These are phyloP conservation scores for Ochropleura leucogaster DNA, from an alignment of 2,888 invertebrate genomes.

Conservation along the genomic window DNA sequence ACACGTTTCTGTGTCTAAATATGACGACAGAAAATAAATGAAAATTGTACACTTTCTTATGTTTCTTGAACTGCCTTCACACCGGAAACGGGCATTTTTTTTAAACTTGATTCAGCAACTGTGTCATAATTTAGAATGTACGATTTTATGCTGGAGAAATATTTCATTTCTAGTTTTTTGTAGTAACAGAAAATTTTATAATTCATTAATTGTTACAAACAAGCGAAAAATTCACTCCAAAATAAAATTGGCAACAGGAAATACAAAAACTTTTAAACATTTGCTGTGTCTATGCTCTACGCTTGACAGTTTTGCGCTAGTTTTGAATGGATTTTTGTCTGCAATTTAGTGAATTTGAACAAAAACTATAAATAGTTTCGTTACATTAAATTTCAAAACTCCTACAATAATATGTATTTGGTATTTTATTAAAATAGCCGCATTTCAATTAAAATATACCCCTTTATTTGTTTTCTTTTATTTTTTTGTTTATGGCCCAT, in stretches of 20 bases:
- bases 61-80: slow-evolving; percentile 88
- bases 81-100: slow-evolving; percentile 88
- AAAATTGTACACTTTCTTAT: slow-evolving; percentile 88
- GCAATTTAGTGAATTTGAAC: neutral
- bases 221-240: slow-evolving; percentile 66
- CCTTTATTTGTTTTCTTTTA: neutral
- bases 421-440: too few species aligned
- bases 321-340: neutral
- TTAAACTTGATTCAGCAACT: slow-evolving; percentile 78
- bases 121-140: slow-evolving; percentile 75
- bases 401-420: neutral
- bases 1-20: slow-evolving; percentile 85
- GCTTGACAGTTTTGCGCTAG: slow-evolving; percentile 23
- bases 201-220: slow-evolving; percentile 66
- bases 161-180: slow-evolving; percentile 82
- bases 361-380: neutral
- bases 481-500: slow-evolving; percentile 25
- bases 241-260: slow-evolving; percentile 75
- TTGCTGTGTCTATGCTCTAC: slow-evolving; percentile 63
- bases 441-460: neutral
- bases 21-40: slow-evolving; percentile 90
- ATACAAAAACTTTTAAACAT: slow-evolving; percentile 66
- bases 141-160: slow-evolving; percentile 74
- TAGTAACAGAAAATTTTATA: slow-evolving; percentile 73
- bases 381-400: neutral